phyloP scores from a whole-genome alignment of 1,140 invertebrate genomes.

The Meloidogyne exigua region DNA sequence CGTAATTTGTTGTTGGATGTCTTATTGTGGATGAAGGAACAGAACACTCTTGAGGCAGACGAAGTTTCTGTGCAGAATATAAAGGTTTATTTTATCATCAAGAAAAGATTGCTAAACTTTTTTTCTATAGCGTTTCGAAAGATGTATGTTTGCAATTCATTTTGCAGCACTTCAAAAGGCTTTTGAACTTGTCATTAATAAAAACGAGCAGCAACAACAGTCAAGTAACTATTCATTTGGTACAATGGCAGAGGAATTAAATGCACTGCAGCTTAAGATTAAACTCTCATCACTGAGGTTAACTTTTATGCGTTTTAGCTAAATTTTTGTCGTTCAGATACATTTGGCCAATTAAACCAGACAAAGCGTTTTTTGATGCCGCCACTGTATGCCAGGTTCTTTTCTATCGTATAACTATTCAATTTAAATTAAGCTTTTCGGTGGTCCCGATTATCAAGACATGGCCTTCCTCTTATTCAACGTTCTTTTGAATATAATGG shows the following conservation, averaged over 20 bases:
- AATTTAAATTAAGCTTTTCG: constrained; percentile 19
- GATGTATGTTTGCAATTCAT: no score
- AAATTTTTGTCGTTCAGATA: constrained; percentile 68
- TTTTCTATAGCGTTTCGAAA: no score
- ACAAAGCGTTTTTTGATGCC: constrained; percentile 85
- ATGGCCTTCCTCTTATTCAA: constrained; percentile 95
- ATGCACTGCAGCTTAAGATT: background rate
- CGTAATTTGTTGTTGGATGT: constrained; percentile 70
- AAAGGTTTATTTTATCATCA: constrained; percentile 64
- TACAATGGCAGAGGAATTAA: background rate
- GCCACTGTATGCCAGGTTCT: constrained; percentile 71
- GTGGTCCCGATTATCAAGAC: constrained; percentile 71
- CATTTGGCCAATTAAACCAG: constrained; percentile 83
- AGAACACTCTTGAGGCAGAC: constrained; percentile 56
- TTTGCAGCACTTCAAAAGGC: no score
- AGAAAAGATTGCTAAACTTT: no score
- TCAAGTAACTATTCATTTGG: no score
- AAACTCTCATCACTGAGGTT: background rate
- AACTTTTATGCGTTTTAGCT: no score
- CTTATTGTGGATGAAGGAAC: constrained; percentile 10
- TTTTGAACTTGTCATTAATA: no score
- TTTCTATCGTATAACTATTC: background rate
- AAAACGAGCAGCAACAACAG: no score
- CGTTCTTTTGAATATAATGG: constrained; percentile 83
- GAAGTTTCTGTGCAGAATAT: background rate